Conservation (phyloP, 2,888 invertebrate genomes). For the Syrista parreyssii region DNA sequence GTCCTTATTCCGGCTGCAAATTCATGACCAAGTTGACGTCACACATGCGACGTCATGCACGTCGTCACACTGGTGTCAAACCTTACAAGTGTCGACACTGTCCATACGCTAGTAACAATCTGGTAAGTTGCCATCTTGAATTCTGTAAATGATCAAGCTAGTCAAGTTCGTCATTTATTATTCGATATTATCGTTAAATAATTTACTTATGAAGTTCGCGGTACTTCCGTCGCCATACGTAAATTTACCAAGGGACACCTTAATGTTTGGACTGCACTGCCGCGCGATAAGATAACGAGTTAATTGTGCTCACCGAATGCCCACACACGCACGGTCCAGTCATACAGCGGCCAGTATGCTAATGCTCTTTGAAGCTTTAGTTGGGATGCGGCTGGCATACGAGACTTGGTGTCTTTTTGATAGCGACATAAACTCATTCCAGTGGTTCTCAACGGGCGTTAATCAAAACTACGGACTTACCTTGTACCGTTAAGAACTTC, state of each 20-base stretch:
- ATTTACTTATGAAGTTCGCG: constrained; percentile 35
- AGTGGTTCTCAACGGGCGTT: constrained; percentile 51
- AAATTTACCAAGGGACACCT: constrained; percentile 65
- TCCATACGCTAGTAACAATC: constrained; percentile 79
- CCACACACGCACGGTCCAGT: constrained; percentile 61
- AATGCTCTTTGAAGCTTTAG: constrained; percentile 62
- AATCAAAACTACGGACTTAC: not conserved
- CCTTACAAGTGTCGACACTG: constrained; percentile 91
- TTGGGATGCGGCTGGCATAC: constrained; percentile 59
- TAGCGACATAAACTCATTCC: constrained; percentile 63
- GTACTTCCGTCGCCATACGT: constrained; percentile 37
- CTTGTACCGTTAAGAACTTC: not conserved
- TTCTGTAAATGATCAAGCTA: not conserved
- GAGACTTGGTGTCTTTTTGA: constrained; percentile 62
- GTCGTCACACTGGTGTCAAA: constrained; percentile 83
- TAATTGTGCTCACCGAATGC: constrained; percentile 65
- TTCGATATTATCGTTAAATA: not conserved
- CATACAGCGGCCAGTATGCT: constrained; percentile 63
- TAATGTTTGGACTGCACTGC: constrained; percentile 59
- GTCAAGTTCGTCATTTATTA: not conserved
- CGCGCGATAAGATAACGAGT: constrained; percentile 66
- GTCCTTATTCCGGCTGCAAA: constrained; percentile 69
- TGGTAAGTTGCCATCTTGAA: constrained; percentile 68
- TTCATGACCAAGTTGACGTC: constrained; percentile 76
- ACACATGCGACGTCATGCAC: constrained; percentile 82